Evolutionary conservation across 2,113 vertebrate genomes (phyloP).

Genomic region (pig (Sus scrofa)): DNA sequence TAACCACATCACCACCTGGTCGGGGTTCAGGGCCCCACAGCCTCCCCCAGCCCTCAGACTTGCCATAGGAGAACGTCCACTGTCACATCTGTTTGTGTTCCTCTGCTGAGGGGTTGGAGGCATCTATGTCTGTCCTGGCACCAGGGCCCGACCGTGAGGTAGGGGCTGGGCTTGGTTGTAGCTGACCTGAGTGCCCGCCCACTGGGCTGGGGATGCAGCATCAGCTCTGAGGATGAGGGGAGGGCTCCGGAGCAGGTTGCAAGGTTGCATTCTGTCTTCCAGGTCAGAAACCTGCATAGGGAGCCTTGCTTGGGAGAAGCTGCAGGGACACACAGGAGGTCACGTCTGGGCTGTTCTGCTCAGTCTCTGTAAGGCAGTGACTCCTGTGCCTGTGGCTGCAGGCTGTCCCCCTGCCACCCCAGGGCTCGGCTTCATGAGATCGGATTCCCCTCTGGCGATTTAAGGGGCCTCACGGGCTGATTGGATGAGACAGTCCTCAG

Average conservation of each 20-base stretch:
- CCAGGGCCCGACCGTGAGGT: background rate
- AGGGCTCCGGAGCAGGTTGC: background rate
- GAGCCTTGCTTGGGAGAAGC: background rate
- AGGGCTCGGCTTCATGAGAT: background rate
- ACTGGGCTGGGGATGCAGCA: background rate
- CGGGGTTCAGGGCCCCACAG: background rate
- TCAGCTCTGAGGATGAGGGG: background rate
- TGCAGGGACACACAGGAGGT: rapidly evolving
- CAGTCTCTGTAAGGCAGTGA: background rate
- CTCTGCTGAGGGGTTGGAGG: background rate
- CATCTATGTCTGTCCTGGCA: background rate
- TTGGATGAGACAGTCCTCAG: background rate
- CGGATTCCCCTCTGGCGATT: background rate
- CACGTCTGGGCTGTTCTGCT: background rate
- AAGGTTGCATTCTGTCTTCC: background rate
- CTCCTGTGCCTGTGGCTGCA: rapidly evolving
- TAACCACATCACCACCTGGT: too few relatives aligned
- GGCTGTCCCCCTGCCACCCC: background rate
- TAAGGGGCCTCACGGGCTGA: background rate
- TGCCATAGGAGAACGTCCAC: background rate
- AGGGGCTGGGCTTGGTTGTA: background rate
- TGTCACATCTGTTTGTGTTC: background rate
- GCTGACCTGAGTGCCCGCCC: background rate
- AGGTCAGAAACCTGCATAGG: background rate
- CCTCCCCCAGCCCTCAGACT: background rate